Base-by-base conservation (phyloP, 2,888 invertebrate genomes). In the Tenthredo distinguenda region DNA sequence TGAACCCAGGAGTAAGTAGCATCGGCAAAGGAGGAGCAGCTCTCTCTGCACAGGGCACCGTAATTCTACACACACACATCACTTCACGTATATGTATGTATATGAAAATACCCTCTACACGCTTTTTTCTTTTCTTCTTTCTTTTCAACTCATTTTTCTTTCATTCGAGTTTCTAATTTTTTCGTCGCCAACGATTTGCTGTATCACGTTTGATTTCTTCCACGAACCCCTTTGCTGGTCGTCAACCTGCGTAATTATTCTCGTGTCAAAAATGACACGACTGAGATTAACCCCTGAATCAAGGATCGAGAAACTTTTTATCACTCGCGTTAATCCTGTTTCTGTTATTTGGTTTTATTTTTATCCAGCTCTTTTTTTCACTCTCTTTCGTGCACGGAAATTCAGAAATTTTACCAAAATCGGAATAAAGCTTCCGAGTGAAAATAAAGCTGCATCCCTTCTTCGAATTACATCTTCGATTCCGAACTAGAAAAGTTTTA, bases 1-100 rank as follows among this genome's bases (percentile, higher is more conserved):
- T 40, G 72, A 72, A 72, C 72, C n/a, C n/a, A 12, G 72, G 43
- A 43, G 43, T 21, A 72, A 72, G 72, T 37, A n/a, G 72, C n/a
- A 21, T 21, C 37, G n/a, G 62, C 62, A 62, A 62, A 18, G 55
- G 55, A 31, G 26, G 5, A 68, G 34, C 18, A 68, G 15, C 34
- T 68, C 34, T 68, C 34, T 68, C 31, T 68, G 62, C 18, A 50
- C 50, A 50, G 50, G 50, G 18, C 50, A 18, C n/a, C n/a, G n/a
- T 55, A 55, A 55, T 55, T 55, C 2, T 55, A n/a, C n/a, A n/a
- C 55, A 18, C 0, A 6, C 55, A 18, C 50, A 15, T 10, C 5
- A 50, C 50, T 10, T 5, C 1, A 50, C 1, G 1, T 50, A 50
- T 50, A n/a, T 55, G n/a, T 21, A 58, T 58, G 5, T 58, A 58